Conservation (phyloP, 1,140 invertebrate species). For the Macrobrachium nipponense region DNA sequence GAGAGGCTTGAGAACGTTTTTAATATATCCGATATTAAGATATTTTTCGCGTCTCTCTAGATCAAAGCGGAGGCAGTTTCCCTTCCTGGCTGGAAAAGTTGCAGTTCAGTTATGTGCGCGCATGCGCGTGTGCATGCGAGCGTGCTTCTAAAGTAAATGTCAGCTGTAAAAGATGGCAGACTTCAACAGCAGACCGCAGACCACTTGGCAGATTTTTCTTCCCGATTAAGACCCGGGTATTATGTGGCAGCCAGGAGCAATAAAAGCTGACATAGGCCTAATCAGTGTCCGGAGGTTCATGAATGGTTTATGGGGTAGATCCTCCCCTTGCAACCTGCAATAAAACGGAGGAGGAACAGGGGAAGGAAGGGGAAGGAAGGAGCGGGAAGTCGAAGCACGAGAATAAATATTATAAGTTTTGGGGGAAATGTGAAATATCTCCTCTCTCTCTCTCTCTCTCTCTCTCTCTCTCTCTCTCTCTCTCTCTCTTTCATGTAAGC, state of each 20-base stretch:
- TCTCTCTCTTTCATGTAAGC: not conserved
- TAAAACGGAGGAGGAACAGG: not conserved
- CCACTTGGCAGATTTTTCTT: not conserved
- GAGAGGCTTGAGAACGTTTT: no score
- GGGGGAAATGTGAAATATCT: not conserved
- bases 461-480: not conserved
- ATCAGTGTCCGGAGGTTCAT: conserved; percentile 1
- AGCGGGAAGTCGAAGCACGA: not conserved
- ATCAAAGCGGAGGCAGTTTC: no score
- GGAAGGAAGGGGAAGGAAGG: not conserved
- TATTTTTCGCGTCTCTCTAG: no score
- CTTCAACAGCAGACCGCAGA: no score
- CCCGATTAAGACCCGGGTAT: conserved; percentile 13
- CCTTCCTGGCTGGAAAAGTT: no score
- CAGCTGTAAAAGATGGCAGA: no score
- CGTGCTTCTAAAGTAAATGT: no score
- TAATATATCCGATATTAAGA: no score
- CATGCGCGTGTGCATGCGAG: no score
- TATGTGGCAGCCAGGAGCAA: conserved; percentile 16
- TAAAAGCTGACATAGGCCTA: conserved; percentile 23
- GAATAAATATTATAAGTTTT: not conserved
- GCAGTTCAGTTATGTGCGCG: no score
- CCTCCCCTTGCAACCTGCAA: conserved; percentile 7
- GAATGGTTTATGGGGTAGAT: conserved; percentile 17
- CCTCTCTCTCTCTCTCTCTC: not conserved